These are phyloP conservation scores for Leptopilina boulardi DNA, from an alignment of 1,140 invertebrate genomes.

Conservation along the genomic window DNA sequence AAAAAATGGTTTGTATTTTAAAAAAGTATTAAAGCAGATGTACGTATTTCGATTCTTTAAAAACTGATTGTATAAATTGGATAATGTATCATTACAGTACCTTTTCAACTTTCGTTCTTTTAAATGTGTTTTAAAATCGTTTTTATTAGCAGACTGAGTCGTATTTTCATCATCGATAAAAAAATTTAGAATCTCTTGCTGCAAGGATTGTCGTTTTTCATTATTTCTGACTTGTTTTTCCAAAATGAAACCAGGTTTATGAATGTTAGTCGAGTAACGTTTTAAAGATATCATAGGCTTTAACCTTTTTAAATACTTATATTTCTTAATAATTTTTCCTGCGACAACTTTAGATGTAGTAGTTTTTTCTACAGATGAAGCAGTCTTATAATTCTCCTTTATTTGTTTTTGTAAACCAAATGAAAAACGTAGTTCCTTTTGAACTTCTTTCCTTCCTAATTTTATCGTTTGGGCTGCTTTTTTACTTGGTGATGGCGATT, in stretches of 20 bases:
- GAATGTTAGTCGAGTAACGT: neutral
- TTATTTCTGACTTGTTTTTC: neutral
- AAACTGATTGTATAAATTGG: constrained; percentile 11
- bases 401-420: too few species aligned
- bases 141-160: constrained; percentile 3
- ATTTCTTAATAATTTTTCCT: constrained; percentile 4
- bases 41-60: neutral
- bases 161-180: neutral
- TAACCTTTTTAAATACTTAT: neutral
- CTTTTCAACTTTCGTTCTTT: constrained; percentile 1
- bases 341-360: neutral
- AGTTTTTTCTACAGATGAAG: too few species aligned
- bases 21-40: constrained; percentile 3
- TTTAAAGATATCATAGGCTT: neutral
- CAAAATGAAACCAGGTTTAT: constrained; percentile 20
- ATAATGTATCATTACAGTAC: neutral
- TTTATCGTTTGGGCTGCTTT: neutral
- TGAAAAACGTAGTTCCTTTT: too few species aligned
- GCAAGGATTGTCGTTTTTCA: neutral
- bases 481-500: neutral
- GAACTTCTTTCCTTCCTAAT: too few species aligned
- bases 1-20: constrained; percentile 13
- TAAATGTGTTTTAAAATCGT: neutral
- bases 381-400: too few species aligned
- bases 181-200: neutral